phyloP scores from a whole-genome alignment of 2,797 vertebrate genomes.

The Notolabrus celidotus region DNA sequence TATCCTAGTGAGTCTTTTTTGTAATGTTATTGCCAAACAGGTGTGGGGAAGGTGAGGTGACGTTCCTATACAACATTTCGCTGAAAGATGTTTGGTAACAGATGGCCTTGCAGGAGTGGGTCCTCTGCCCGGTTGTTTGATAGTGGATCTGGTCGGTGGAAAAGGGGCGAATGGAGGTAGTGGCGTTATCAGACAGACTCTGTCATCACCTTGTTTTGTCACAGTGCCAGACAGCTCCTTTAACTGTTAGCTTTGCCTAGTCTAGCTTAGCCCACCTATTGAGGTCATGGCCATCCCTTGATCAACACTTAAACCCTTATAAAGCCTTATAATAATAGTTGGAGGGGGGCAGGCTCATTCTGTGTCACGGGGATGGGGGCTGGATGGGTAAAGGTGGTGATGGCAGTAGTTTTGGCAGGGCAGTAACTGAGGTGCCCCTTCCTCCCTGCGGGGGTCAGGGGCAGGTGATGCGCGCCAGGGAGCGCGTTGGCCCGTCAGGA shows the following conservation, averaged over 20 bases:
- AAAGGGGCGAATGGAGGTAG: conserved; percentile 57
- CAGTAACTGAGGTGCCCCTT: conserved; percentile 70
- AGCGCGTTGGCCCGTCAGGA: conserved; percentile 79
- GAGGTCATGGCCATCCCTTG: conserved; percentile 71
- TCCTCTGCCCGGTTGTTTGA: conserved; percentile 54
- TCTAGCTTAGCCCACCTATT: conserved; percentile 64
- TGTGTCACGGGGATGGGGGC: conserved; percentile 44
- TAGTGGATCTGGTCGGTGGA: conserved; percentile 70
- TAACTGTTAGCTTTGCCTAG: conserved; percentile 75
- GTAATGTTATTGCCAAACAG: conserved; percentile 47
- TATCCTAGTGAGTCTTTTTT: conserved; percentile 10
- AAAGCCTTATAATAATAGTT: conserved; percentile 81
- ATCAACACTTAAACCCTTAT: conserved; percentile 80
- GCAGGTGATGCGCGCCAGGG: conserved; percentile 78
- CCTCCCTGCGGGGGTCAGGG: conserved; percentile 70
- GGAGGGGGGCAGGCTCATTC: conserved; percentile 48
- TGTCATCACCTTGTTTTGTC: conserved; percentile 79
- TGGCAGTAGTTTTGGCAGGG: conserved; percentile 51
- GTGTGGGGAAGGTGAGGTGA: conserved; percentile 65
- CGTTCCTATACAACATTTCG: conserved; percentile 29
- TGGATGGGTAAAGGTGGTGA: conserved; percentile 32
- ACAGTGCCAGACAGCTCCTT: conserved; percentile 73
- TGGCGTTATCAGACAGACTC: conserved; percentile 68
- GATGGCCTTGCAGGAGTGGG: conserved; percentile 53
- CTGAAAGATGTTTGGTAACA: conserved; percentile 72